A percentile compares a stretch with the other conserved stretches of the same genome.
These are phyloP conservation scores for Connochaetes taurinus DNA, from an alignment of 2,113 vertebrate species.

Conservation along the genomic window DNA sequence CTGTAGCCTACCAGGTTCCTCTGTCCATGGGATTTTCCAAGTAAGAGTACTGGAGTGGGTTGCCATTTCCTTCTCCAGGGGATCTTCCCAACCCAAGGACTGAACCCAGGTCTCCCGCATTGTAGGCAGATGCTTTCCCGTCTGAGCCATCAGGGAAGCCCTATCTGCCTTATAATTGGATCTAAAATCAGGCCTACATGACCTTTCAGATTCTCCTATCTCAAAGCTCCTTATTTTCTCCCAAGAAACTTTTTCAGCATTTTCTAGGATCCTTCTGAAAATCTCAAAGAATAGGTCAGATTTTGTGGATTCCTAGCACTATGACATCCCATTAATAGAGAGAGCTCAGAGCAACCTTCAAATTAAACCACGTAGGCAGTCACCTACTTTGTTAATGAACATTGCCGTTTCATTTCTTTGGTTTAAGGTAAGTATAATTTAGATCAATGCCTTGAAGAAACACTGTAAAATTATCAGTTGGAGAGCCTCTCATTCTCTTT, in stretches of 20 bases:
- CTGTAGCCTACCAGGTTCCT: too few species aligned
- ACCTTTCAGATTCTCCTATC: background rate
- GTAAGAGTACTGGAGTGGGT: too few species aligned
- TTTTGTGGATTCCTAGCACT: background rate
- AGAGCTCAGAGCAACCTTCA: background rate
- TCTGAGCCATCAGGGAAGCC: too few species aligned
- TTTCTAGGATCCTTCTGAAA: background rate
- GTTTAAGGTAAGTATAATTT: slow-evolving; percentile 7
- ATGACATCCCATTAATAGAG: background rate
- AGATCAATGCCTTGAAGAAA: slow-evolving; percentile 10
- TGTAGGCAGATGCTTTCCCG: too few species aligned
- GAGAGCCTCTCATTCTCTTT: background rate
- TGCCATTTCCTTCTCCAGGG: too few species aligned
- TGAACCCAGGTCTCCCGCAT: too few species aligned
- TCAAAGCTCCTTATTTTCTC: background rate
- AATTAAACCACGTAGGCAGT: background rate
- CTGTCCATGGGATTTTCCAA: too few species aligned
- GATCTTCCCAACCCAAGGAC: too few species aligned
- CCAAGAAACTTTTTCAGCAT: background rate
- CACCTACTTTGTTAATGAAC: background rate
- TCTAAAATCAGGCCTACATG: background rate
- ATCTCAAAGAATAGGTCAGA: background rate
- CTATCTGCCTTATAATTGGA: background rate
- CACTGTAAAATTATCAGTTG: background rate
- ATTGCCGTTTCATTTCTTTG: background rate